These are phyloP conservation scores for Brienomyrus longianalis DNA, from an alignment of 2,113 vertebrate species.

Conservation along the genomic window DNA sequence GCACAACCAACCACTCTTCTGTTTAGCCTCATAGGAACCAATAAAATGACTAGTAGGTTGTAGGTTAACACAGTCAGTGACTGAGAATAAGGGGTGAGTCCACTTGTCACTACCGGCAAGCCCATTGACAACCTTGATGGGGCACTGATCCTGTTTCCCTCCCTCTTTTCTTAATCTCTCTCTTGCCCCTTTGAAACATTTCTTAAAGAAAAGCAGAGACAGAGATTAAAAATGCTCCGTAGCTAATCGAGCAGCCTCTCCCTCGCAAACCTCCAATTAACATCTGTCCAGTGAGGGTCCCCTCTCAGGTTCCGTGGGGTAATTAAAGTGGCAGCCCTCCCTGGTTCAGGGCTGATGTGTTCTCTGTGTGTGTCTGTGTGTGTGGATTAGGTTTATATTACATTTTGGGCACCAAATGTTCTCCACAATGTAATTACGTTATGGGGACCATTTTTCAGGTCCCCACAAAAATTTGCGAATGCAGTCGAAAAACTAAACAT, in stretches of 20 bases:
- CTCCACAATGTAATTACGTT: no score
- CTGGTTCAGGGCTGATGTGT: neutral
- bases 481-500: no score
- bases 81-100: neutral
- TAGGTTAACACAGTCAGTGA: neutral
- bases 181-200: neutral
- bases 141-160: neutral
- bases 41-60: neutral
- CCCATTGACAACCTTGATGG: neutral
- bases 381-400: no score
- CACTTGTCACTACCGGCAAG: neutral
- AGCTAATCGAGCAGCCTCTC: neutral
- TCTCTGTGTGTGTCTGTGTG: no score
- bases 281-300: neutral
- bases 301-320: neutral
- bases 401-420: no score
- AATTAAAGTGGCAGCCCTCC: constrained; percentile 18
- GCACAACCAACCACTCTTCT: neutral
- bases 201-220: neutral
- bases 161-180: neutral
- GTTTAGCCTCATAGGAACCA: neutral
- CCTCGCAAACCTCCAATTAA: neutral
- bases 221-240: neutral
- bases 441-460: no score
- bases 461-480: no score